phyloP scores from a whole-genome alignment of 2,797 vertebrate genomes.

The Poecilia picta region DNA sequence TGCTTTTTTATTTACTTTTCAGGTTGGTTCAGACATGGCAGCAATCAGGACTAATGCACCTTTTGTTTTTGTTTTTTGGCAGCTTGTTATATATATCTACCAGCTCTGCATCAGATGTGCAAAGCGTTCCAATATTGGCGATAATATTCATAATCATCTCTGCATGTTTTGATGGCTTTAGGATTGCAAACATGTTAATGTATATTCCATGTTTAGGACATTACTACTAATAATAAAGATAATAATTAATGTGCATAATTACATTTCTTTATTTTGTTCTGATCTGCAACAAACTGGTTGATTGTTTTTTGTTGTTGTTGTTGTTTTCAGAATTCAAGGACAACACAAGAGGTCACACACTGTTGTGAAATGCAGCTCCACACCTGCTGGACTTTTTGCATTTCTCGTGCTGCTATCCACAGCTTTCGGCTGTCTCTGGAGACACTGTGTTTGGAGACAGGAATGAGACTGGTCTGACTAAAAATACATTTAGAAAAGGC shows the following conservation, averaged over 20 bases:
- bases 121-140: not conserved
- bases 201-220: not conserved
- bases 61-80: not conserved
- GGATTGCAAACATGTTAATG: not conserved
- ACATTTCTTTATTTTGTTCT: not conserved
- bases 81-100: not conserved
- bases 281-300: not conserved
- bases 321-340: not conserved
- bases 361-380: constrained; percentile 45
- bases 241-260: not conserved
- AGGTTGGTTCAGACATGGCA: not conserved
- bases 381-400: constrained; percentile 75
- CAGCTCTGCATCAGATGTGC: not conserved
- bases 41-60: not conserved
- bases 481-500: constrained; percentile 19
- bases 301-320: too few species aligned
- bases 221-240: not conserved
- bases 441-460: constrained; percentile 72
- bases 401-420: constrained; percentile 61
- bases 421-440: constrained; percentile 60
- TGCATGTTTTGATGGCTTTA: not conserved
- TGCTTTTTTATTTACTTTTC: not conserved
- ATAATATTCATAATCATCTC: not conserved
- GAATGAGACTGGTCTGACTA: constrained; percentile 17
- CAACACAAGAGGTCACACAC: not conserved